phyloP scores from a whole-genome alignment of 2,797 vertebrate genomes.

The Heterohyrax brucei region DNA sequence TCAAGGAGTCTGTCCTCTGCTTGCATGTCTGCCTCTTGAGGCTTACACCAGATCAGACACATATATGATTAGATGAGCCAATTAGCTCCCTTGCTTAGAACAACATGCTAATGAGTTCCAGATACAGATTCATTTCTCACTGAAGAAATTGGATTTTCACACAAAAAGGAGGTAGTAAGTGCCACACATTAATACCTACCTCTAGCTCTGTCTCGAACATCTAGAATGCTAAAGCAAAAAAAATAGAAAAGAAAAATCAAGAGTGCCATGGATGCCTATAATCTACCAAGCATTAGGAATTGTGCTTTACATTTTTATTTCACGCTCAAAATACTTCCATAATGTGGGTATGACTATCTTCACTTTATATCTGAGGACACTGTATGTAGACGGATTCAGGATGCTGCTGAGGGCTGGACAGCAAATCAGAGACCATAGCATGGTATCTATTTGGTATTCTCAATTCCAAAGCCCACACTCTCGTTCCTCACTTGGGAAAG shows the following conservation, averaged over 20 bases:
- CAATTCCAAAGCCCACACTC: background rate
- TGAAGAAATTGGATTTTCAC: background rate
- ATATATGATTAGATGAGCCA: background rate
- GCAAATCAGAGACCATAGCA: background rate
- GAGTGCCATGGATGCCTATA: fast-evolving
- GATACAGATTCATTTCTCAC: background rate
- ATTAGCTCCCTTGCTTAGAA: background rate
- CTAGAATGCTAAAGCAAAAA: background rate
- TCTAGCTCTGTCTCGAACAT: background rate
- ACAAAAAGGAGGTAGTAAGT: fast-evolving
- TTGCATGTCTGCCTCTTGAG: background rate
- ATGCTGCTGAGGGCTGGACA: background rate
- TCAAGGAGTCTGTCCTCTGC: fast-evolving
- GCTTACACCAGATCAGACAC: too few species aligned
- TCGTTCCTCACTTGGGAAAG: fast-evolving
- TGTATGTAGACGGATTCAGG: too few species aligned
- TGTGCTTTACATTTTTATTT: background rate
- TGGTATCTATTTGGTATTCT: fast-evolving
- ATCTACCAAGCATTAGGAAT: background rate
- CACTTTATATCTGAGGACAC: background rate
- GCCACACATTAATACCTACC: background rate
- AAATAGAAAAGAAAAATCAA: background rate
- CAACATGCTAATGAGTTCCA: background rate
- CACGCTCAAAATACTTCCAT: fast-evolving
- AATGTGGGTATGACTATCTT: background rate